A percentile compares a stretch with the other conserved stretches of the same genome.
Evolutionary conservation across 2,888 invertebrate species (phyloP).

Genomic region (Pheosia tremula): DNA sequence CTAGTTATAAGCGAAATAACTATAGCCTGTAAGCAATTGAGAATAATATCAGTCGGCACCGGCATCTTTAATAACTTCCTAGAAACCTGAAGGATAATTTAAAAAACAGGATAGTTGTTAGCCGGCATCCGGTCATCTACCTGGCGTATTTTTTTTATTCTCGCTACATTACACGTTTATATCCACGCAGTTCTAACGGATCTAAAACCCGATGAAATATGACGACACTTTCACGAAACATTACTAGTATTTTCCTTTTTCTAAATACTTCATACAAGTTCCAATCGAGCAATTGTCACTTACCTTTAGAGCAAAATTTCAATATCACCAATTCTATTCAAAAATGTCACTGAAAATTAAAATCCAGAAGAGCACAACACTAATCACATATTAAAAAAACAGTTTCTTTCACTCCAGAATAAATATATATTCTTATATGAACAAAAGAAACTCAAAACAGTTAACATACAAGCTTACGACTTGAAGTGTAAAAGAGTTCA

Average conservation of each 20-base stretch:
- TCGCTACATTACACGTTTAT: slow-evolving; percentile 39
- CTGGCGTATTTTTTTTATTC: slow-evolving; percentile 27
- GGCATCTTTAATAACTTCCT: slow-evolving; percentile 45
- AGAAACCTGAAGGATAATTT: slow-evolving; percentile 50
- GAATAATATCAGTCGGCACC: slow-evolving; percentile 15
- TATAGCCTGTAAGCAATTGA: not conserved
- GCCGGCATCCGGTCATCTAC: slow-evolving; percentile 39
- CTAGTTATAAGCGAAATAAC: too few species aligned
- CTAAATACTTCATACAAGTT: slow-evolving; percentile 6
- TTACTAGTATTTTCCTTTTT: not conserved
- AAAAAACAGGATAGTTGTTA: slow-evolving; percentile 42
- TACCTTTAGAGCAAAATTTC: slow-evolving; percentile 36
- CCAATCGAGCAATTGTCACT: slow-evolving; percentile 28
- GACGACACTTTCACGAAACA: slow-evolving; percentile 12
- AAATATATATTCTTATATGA: slow-evolving; percentile 24
- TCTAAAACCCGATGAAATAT: slow-evolving; percentile 12
- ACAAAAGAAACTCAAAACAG: slow-evolving; percentile 35
- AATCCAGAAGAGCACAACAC: slow-evolving; percentile 44
- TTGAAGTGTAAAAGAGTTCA: slow-evolving; percentile 53
- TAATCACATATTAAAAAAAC: slow-evolving; percentile 36
- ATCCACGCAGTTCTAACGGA: slow-evolving; percentile 31
- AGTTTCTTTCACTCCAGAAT: slow-evolving; percentile 30
- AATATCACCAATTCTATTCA: slow-evolving; percentile 24
- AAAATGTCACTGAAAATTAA: slow-evolving; percentile 39
- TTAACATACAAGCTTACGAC: slow-evolving; percentile 29